A percentile compares a stretch with the other conserved stretches of the same genome.
These are phyloP conservation scores for Rhabditoides inermis DNA, from an alignment of 2,888 invertebrate genomes.

Conservation along the genomic window DNA sequence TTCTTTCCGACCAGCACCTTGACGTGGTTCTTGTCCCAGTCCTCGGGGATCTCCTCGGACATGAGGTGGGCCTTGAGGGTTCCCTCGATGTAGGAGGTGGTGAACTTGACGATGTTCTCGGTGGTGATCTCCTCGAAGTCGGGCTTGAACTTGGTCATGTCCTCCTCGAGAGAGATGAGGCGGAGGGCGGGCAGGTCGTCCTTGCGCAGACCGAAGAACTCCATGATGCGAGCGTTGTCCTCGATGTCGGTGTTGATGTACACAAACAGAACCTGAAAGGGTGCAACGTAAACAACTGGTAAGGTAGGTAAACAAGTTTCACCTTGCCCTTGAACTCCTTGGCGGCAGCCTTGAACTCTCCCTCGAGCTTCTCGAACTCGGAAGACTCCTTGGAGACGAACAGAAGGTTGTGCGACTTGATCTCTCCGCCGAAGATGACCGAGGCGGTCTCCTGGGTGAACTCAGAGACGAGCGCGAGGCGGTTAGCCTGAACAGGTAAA, in stretches of 20 bases:
- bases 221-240: constrained; percentile 90
- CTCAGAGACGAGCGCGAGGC: constrained; percentile 51
- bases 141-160: constrained; percentile 96
- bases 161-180: constrained; percentile 85
- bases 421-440: constrained; percentile 94
- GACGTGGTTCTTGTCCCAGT: constrained; percentile 91
- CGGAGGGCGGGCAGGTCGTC: constrained; percentile 62
- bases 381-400: constrained; percentile 80
- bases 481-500: constrained; percentile 45
- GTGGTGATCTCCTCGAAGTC: constrained; percentile 62
- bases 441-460: constrained; percentile 68
- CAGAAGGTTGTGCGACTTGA: constrained; percentile 88
- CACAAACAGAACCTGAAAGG: constrained; percentile 73
- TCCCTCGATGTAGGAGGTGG: constrained; percentile 79
- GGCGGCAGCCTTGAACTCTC: constrained; percentile 73
- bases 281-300: background rate
- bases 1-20: constrained; percentile 81
- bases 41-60: constrained; percentile 83
- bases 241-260: constrained; percentile 87
- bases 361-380: constrained; percentile 73
- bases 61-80: constrained; percentile 88
- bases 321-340: constrained; percentile 78
- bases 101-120: constrained; percentile 70
- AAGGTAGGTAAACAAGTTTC: constrained; percentile 14
- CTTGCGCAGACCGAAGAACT: constrained; percentile 96